Evolutionary conservation across 1,140 invertebrate species (phyloP).

Genomic region (Drosophila trapezifrons): DNA sequence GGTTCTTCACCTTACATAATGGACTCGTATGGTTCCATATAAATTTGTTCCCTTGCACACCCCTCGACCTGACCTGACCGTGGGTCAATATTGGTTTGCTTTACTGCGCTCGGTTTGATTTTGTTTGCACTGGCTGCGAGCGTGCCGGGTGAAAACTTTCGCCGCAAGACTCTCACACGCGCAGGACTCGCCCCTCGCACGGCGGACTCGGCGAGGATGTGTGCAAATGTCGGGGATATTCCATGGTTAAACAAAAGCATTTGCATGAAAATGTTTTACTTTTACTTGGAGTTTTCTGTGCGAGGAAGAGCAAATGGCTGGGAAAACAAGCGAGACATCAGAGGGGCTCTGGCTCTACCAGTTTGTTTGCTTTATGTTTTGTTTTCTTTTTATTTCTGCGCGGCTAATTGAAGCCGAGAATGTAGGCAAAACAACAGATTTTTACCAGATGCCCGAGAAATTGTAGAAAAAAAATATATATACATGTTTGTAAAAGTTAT

Average conservation of each 20-base stretch:
- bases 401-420: constrained; percentile 62
- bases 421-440: constrained; percentile 1
- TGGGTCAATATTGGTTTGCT: constrained; percentile 76
- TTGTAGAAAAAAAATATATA: not conserved
- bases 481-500: constrained; percentile 5
- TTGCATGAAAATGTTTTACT: constrained; percentile 80
- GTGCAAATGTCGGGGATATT: constrained; percentile 71
- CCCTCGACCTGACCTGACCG: constrained; percentile 30
- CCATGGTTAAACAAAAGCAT: constrained; percentile 78
- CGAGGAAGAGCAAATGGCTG: constrained; percentile 5
- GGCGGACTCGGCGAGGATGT: constrained; percentile 29
- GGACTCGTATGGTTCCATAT: too few relatives aligned
- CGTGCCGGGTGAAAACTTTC: constrained; percentile 63
- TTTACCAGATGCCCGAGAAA: constrained; percentile 6
- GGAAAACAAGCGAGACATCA: not conserved
- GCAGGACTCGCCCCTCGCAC: constrained; percentile 3
- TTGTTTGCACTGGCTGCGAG: constrained; percentile 61
- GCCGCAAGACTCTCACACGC: constrained; percentile 61
- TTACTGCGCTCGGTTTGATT: constrained; percentile 79
- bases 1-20: too few relatives aligned
- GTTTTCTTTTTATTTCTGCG: constrained; percentile 29
- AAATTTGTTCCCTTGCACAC: too few relatives aligned
- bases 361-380: constrained; percentile 52
- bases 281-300: constrained; percentile 67
- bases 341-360: constrained; percentile 3